These are phyloP conservation scores for Balanococcus diminutus DNA, from an alignment of 2,888 invertebrate species.

Conservation along the genomic window DNA sequence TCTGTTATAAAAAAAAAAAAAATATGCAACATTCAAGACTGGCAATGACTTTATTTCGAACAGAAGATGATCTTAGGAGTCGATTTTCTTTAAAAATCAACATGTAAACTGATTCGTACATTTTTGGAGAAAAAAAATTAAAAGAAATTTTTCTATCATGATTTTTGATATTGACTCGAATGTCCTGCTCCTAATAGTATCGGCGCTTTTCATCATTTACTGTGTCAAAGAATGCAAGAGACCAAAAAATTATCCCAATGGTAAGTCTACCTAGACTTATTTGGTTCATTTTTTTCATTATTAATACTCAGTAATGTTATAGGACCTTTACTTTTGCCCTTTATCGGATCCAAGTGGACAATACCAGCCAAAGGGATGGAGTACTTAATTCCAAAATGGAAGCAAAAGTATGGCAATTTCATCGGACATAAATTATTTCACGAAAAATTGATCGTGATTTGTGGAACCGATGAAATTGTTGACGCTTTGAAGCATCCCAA, in stretches of 20 bases:
- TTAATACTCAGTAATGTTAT: neutral
- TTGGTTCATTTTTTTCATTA: neutral
- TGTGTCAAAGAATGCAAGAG: neutral
- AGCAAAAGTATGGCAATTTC: constrained; percentile 40
- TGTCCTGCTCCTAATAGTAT: neutral
- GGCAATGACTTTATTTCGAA: neutral
- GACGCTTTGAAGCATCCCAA: constrained; percentile 16
- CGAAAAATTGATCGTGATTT: neutral
- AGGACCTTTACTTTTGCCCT: constrained; percentile 7
- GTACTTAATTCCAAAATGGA: constrained; percentile 1
- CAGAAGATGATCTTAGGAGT: neutral
- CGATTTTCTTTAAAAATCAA: neutral
- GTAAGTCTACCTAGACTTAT: neutral
- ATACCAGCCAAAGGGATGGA: constrained; percentile 15
- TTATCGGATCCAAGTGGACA: neutral
- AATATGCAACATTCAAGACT: no score
- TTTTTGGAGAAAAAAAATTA: neutral
- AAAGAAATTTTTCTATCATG: neutral
- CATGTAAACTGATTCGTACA: neutral
- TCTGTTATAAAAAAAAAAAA: no score
- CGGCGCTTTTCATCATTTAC: neutral
- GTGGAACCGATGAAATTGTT: neutral
- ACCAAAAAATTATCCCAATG: constrained; percentile 25
- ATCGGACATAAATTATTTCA: constrained; percentile 16
- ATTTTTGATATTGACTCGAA: neutral